Conservation (phyloP, 2,113 vertebrate genomes). For the Caranx ignobilis region DNA sequence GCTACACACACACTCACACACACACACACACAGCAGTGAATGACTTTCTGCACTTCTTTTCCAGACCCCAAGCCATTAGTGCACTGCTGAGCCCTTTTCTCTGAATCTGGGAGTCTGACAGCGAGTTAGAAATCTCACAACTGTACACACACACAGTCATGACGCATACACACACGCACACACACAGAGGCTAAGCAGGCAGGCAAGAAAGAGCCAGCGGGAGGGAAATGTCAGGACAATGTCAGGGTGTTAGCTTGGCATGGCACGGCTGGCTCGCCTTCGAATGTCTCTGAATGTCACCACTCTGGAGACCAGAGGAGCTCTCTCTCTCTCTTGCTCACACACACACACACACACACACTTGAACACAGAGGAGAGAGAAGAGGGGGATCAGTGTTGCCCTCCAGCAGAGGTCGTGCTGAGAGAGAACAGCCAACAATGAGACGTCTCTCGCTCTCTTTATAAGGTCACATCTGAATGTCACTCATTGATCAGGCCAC, state of each 20-base stretch:
- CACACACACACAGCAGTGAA: background rate
- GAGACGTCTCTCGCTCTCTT: conserved; percentile 29
- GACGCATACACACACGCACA: conserved; percentile 7
- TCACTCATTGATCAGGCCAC: conserved; percentile 42
- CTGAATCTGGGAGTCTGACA: conserved; percentile 27
- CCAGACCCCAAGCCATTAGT: conserved; percentile 32
- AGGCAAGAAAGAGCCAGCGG: conserved; percentile 44
- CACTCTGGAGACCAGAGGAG: conserved; percentile 67
- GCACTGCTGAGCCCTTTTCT: conserved; percentile 27
- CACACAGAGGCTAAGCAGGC: conserved; percentile 19
- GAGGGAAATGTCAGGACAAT: conserved; percentile 77
- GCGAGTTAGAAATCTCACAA: conserved; percentile 23
- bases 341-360: conserved; percentile 24
- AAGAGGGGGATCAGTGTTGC: conserved; percentile 17
- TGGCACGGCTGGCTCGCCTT: conserved; percentile 44
- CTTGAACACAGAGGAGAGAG: conserved; percentile 23
- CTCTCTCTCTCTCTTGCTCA: background rate
- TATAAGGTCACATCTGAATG: conserved; percentile 73
- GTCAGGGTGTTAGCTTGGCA: conserved; percentile 67
- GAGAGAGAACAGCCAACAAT: conserved; percentile 19
- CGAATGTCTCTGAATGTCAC: conserved; percentile 73
- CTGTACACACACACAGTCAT: background rate
- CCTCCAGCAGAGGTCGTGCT: conserved; percentile 8
- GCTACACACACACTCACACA: background rate
- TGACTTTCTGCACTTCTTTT: conserved; percentile 19